Conservation (phyloP, 1,140 invertebrate species). For the Lepidurus couesii region DNA sequence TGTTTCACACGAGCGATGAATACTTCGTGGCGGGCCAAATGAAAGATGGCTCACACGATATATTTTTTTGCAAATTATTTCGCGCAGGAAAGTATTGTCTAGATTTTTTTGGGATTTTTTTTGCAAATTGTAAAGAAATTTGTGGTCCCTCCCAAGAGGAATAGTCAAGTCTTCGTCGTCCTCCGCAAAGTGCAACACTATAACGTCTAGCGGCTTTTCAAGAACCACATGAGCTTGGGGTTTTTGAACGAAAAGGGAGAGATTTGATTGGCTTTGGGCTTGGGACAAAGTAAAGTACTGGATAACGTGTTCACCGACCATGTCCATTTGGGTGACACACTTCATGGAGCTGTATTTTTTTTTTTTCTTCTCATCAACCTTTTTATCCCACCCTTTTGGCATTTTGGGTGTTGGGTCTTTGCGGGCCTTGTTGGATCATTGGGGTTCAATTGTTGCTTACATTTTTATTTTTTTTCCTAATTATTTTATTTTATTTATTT, state of each 20-base stretch:
- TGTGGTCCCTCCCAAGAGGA: neutral
- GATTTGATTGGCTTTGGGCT: neutral
- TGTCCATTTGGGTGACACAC: neutral
- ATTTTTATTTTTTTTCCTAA: too few relatives aligned
- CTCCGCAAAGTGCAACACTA: neutral
- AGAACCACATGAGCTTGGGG: neutral
- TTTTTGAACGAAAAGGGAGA: neutral
- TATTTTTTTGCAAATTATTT: too few relatives aligned
- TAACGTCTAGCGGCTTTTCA: neutral
- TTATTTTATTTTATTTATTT: too few relatives aligned
- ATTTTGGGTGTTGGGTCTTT: too few relatives aligned
- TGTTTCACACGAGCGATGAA: too few relatives aligned
- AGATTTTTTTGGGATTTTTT: too few relatives aligned
- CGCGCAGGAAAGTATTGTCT: too few relatives aligned
- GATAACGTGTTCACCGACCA: conserved; percentile 18
- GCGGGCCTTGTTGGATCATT: too few relatives aligned
- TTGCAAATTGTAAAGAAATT: too few relatives aligned
- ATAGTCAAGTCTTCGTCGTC: neutral
- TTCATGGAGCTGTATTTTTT: neutral
- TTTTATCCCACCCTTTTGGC: neutral
- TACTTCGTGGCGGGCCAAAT: too few relatives aligned
- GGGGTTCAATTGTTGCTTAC: too few relatives aligned
- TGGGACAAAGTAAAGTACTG: neutral
- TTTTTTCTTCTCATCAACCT: neutral
- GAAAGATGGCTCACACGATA: too few relatives aligned